A percentile compares a stretch with the other conserved stretches of the same genome.
These are phyloP conservation scores for Zoroaster sp. DNA, from an alignment of 53 echinoderm and acorn worm genomes.

Conservation along the genomic window DNA sequence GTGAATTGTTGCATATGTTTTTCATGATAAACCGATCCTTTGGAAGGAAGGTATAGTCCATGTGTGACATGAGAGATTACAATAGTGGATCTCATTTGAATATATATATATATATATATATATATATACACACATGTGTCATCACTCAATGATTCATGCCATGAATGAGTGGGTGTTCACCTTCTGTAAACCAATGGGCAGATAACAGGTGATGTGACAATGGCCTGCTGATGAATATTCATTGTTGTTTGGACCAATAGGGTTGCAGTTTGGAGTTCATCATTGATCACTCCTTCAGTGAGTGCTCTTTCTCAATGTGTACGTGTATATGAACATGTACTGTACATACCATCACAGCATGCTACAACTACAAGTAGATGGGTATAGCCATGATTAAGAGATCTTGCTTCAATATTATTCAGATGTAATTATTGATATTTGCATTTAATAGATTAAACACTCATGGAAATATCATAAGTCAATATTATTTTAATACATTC, in stretches of 20 bases:
- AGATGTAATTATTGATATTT: too few relatives aligned
- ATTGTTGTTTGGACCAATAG: background rate
- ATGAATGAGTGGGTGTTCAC: constrained; percentile 1
- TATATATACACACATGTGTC: too few relatives aligned
- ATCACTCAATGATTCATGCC: constrained; percentile 8
- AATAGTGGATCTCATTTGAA: background rate
- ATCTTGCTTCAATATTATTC: too few relatives aligned
- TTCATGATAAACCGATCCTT: background rate
- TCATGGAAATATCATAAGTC: too few relatives aligned
- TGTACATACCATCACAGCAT: too few relatives aligned
- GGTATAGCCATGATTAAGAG: too few relatives aligned
- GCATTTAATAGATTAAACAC: too few relatives aligned
- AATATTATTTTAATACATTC: too few relatives aligned
- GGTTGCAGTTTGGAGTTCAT: background rate
- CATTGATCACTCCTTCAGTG: background rate
- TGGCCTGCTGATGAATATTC: constrained; percentile 11
- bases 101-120: too few relatives aligned
- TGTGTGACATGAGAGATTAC: too few relatives aligned
- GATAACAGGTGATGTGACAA: background rate
- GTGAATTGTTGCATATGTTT: background rate
- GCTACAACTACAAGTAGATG: too few relatives aligned
- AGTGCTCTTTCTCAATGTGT: background rate
- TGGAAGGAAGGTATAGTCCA: background rate
- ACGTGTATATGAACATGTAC: too few relatives aligned
- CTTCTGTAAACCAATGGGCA: background rate